phyloP scores from a whole-genome alignment of 2,113 vertebrate genomes.

The Pogona vitticeps region DNA sequence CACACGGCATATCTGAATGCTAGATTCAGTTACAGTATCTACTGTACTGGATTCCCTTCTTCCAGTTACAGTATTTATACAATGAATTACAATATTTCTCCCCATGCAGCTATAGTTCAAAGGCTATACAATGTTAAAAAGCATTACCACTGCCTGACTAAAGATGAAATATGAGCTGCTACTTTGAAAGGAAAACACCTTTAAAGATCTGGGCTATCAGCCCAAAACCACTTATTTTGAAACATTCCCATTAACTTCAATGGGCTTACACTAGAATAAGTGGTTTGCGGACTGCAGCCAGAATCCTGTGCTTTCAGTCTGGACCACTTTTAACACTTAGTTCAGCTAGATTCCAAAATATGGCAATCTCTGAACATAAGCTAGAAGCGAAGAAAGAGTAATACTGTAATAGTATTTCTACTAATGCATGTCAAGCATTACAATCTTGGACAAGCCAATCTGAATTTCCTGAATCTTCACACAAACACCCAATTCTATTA shows the following conservation, averaged over 20 bases:
- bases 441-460: not conserved
- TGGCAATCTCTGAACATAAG: not conserved
- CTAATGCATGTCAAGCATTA: not conserved
- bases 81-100: not conserved
- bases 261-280: not conserved
- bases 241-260: conserved; percentile 17
- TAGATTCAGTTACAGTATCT: too few relatives aligned
- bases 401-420: not conserved
- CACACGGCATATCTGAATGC: too few relatives aligned
- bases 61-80: not conserved
- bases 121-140: not conserved
- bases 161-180: conserved; percentile 21
- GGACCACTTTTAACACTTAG: not conserved
- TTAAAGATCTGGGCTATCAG: conserved; percentile 3
- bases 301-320: conserved; percentile 5
- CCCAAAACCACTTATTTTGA: conserved; percentile 19
- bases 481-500: too few relatives aligned
- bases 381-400: not conserved
- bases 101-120: not conserved
- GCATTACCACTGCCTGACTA: not conserved
- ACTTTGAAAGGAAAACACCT: not conserved
- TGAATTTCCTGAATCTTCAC: not conserved
- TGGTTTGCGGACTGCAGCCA: conserved; percentile 12
- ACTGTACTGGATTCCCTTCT: too few relatives aligned
- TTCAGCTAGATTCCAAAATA: not conserved